Base-by-base conservation (phyloP, 1,140 invertebrate species). In the Venturia canescens region DNA sequence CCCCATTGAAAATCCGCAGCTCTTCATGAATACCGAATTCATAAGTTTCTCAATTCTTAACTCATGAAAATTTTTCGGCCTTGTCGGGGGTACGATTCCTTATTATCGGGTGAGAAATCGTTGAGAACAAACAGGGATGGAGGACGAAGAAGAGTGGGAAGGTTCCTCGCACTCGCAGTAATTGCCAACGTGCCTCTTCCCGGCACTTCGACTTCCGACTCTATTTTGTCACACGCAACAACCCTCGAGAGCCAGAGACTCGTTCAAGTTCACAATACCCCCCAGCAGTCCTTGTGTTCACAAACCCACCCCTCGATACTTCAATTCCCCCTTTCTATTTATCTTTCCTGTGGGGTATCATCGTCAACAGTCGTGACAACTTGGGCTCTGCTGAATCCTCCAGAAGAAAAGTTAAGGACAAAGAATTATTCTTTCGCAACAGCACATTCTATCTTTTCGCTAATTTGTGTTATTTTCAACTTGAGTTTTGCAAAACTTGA, bases 91-190 rank as follows among this genome's bases (percentile, higher is more conserved):
- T 53, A 18, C n/a, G 16, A 18, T 18, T 18, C 5, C 11, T 16
- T 53, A 21, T 18, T 5, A 21, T 53, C 16, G n/a, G 50, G 50
- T 53, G 50, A 53, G 50, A n/a, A 21, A 53, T 16, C 16, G 50
- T 53, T 53, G 18, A 53, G 50, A 21, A 53, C n/a, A 53, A 53
- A 53, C 50, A n/a, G 18, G n/a, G 50, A 53, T 53, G 50, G n/a
- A 18, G n/a, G 6, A 53, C 11, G 7, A n/a, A 53, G 50, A 53
- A n/a, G 50, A 7, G 38, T 11, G 50, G 50, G 50, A 53, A 53
- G 50, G n/a, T 53, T 83, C 78, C 76, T 78, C 80, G 60, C 82
- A 81, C 80, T 83, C 78, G 77, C 31, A 77, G 77, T 81, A 83
- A 83, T 81, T 81, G 82, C 77, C 80, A 79, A 75, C 82, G 76